Evolutionary conservation across 2,113 vertebrate species (phyloP).

Genomic region (Pseudolaguvia tuberculata): DNA sequence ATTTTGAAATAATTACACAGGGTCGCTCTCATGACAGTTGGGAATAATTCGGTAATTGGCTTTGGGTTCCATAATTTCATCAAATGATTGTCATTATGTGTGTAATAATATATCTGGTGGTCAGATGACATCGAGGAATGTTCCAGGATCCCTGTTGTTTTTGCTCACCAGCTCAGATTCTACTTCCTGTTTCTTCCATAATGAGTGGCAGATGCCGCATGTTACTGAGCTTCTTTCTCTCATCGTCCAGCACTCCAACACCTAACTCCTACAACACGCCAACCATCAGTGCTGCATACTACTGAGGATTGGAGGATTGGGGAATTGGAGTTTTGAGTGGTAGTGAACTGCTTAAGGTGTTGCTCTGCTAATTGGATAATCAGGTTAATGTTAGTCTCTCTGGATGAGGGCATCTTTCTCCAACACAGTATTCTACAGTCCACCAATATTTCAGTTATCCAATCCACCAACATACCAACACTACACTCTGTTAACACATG

Average conservation of each 20-base stretch:
- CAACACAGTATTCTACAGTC: background rate
- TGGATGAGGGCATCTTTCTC: too few relatives aligned
- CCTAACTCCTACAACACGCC: too few relatives aligned
- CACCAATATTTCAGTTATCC: background rate
- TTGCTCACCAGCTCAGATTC: background rate
- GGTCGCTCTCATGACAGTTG: slow-evolving; percentile 53
- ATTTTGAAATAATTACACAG: slow-evolving; percentile 56
- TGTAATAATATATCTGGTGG: slow-evolving; percentile 53
- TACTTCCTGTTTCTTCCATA: background rate
- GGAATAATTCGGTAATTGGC: slow-evolving; percentile 59
- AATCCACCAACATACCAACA: background rate
- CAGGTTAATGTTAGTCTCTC: too few relatives aligned
- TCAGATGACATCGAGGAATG: slow-evolving; percentile 51
- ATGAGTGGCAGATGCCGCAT: background rate
- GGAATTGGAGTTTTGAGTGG: too few relatives aligned
- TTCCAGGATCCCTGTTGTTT: background rate
- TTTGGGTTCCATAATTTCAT: slow-evolving; percentile 52
- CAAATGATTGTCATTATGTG: slow-evolving; percentile 56
- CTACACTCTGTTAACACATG: too few relatives aligned
- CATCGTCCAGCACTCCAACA: background rate
- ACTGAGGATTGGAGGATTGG: too few relatives aligned
- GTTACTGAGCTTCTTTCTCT: background rate
- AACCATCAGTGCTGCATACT: too few relatives aligned
- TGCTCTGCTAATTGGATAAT: too few relatives aligned
- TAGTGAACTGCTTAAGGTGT: too few relatives aligned